These are phyloP conservation scores for Sinocyclocheilus grahami DNA, from an alignment of 2,113 vertebrate species.

Conservation along the genomic window DNA sequence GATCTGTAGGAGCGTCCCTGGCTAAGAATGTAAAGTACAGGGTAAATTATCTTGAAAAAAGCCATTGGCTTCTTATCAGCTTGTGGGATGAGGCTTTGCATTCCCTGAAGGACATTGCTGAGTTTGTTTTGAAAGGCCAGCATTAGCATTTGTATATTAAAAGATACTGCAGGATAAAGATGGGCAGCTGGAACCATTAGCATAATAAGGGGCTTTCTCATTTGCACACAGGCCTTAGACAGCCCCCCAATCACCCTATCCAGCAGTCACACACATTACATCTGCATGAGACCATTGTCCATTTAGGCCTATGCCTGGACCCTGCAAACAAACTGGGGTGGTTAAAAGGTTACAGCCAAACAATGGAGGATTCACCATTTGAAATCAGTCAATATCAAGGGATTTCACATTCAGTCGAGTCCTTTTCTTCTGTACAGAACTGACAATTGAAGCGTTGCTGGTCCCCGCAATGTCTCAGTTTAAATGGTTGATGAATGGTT, in stretches of 20 bases:
- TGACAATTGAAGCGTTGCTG: constrained; percentile 63
- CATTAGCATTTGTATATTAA: constrained; percentile 78
- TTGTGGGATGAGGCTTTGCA: constrained; percentile 56
- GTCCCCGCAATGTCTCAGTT: constrained; percentile 28
- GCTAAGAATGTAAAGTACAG: constrained; percentile 41
- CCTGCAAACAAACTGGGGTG: constrained; percentile 68
- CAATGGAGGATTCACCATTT: constrained; percentile 71
- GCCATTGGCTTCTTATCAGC: constrained; percentile 55
- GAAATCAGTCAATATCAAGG: constrained; percentile 72
- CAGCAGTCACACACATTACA: constrained; percentile 73
- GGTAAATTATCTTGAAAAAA: constrained; percentile 52
- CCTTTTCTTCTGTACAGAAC: constrained; percentile 54
- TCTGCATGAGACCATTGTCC: constrained; percentile 74
- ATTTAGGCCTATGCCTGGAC: constrained; percentile 61
- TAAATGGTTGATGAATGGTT: constrained; percentile 26
- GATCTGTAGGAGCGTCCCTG: constrained; percentile 28
- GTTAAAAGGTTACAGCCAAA: constrained; percentile 73
- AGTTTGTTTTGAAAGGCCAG: constrained; percentile 55
- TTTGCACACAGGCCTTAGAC: constrained; percentile 75
- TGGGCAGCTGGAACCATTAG: constrained; percentile 69
- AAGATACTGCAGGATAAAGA: constrained; percentile 69
- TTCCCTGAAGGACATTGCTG: constrained; percentile 56
- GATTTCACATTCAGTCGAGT: constrained; percentile 66
- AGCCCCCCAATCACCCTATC: constrained; percentile 59
- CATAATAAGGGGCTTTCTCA: constrained; percentile 80